These are phyloP conservation scores for Phrynocephalus vlangalii DNA, from an alignment of 2,797 vertebrate genomes.

Conservation along the genomic window DNA sequence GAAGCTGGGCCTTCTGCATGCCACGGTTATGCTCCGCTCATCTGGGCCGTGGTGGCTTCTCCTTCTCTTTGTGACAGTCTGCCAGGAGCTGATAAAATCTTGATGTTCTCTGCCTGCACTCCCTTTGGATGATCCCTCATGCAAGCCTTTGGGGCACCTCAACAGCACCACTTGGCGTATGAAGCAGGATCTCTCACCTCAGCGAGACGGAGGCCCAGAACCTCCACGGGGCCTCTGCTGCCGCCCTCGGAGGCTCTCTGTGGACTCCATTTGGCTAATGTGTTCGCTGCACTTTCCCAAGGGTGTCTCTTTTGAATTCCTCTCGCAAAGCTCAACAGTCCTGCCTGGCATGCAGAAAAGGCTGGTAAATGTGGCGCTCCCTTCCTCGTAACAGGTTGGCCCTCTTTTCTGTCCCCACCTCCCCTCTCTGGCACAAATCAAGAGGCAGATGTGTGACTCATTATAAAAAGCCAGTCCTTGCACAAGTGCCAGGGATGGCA, in stretches of 20 bases:
- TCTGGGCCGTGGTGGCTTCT: not conserved
- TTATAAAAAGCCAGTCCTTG: constrained; percentile 7
- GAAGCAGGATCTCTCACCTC: constrained; percentile 2
- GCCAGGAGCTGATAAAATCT: not conserved
- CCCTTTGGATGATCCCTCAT: constrained; percentile 15
- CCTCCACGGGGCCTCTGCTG: not conserved
- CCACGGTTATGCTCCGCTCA: not conserved
- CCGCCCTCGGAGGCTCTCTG: not conserved
- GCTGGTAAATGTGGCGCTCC: constrained; percentile 17
- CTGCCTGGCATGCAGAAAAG: not conserved
- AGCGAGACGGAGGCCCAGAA: not conserved
- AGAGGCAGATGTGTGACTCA: constrained; percentile 59
- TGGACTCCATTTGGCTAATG: not conserved
- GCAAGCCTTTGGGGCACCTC: not conserved
- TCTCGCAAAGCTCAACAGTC: not conserved
- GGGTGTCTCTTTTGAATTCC: constrained; percentile 30
- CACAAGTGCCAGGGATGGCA: constrained; percentile 19
- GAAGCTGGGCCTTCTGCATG: not conserved
- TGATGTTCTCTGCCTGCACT: constrained; percentile 9
- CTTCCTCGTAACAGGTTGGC: constrained; percentile 37
- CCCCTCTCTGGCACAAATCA: constrained; percentile 41
- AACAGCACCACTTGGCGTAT: not conserved
- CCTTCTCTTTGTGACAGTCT: constrained; percentile 10
- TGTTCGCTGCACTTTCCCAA: fast-evolving
- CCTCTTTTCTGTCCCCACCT: not conserved